phyloP scores from a whole-genome alignment of 1,140 invertebrate genomes.

The Propsilocerus akamusi region DNA sequence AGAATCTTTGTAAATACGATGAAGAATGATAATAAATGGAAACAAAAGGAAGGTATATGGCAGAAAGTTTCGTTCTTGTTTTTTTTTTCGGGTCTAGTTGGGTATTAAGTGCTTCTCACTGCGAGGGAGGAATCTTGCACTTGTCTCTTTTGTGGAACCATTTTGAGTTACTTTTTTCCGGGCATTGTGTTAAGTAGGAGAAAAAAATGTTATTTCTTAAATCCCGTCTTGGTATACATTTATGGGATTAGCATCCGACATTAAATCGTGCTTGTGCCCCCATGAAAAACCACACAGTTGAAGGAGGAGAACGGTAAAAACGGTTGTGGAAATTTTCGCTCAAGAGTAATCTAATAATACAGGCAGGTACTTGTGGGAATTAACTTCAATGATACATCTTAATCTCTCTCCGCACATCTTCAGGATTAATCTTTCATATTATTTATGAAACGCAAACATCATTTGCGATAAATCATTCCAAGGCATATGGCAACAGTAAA shows the following conservation, averaged over 20 bases:
- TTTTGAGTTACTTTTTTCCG: too few species aligned
- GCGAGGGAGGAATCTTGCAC: too few species aligned
- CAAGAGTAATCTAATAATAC: neutral
- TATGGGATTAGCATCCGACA: neutral
- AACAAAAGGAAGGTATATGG: too few species aligned
- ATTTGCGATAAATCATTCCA: neutral
- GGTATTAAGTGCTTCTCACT: too few species aligned
- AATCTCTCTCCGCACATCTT: neutral
- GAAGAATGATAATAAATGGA: too few species aligned
- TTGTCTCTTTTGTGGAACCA: too few species aligned
- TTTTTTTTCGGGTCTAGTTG: too few species aligned
- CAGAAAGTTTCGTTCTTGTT: too few species aligned
- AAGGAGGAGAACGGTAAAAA: neutral
- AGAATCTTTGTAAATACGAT: too few species aligned
- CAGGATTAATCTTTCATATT: neutral
- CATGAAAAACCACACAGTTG: neutral
- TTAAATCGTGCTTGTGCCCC: neutral
- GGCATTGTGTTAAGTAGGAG: too few species aligned
- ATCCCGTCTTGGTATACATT: neutral
- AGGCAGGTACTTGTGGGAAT: conserved; percentile 3
- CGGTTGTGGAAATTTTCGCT: neutral
- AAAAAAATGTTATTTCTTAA: too few species aligned
- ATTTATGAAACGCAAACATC: neutral
- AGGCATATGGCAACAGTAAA: too few species aligned
- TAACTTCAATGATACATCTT: neutral